A percentile compares a stretch with the other conserved stretches of the same genome.
Conservation (phyloP, 2,113 vertebrate species). For the Vulpes vulpes region DNA sequence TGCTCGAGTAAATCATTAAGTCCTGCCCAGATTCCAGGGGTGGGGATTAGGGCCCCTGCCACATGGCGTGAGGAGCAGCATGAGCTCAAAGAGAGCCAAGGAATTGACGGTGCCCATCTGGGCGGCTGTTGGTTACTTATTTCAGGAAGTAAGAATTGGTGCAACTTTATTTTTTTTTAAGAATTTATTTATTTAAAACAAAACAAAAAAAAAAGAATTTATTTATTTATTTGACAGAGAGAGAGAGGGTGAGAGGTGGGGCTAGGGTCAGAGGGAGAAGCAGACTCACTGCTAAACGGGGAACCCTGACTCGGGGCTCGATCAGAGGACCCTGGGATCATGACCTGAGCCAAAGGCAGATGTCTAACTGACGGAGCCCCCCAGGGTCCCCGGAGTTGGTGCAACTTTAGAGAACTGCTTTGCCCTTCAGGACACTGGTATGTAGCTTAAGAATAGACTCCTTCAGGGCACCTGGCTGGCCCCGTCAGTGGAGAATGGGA, state of each 20-base stretch:
- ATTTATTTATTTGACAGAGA: neutral
- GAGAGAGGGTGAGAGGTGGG: neutral
- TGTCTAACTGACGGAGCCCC: neutral
- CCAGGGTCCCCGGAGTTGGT: neutral
- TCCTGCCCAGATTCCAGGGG: neutral
- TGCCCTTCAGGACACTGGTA: neutral
- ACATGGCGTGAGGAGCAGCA: rapidly evolving
- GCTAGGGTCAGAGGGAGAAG: neutral
- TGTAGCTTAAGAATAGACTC: neutral
- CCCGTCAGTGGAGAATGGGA: neutral
- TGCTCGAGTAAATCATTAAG: neutral
- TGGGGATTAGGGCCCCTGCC: neutral
- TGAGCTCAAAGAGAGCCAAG: rapidly evolving
- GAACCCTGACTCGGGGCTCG: neutral
- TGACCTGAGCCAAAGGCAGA: neutral
- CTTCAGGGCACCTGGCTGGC: neutral
- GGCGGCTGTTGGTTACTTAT: neutral
- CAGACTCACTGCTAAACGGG: neutral
- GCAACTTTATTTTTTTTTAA: neutral
- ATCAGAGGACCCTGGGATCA: neutral
- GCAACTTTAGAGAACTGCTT: neutral
- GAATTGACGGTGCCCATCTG: rapidly evolving
- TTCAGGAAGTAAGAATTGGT: neutral
- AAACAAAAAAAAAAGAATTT: neutral
- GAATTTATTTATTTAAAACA: neutral